phyloP scores from a whole-genome alignment of 2,797 vertebrate genomes.

The Anisognathus igniventris region DNA sequence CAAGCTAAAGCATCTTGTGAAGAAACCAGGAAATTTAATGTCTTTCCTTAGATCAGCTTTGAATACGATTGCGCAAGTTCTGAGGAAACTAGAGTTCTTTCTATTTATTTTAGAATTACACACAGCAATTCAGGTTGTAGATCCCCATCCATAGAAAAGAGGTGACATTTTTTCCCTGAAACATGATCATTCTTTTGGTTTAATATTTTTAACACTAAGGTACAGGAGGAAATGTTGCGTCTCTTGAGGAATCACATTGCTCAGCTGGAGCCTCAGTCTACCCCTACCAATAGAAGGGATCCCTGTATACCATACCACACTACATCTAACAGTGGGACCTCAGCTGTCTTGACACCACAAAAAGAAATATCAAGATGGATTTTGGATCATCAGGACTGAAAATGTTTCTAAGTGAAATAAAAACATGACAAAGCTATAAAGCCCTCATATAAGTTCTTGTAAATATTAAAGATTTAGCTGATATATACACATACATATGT shows the following conservation, averaged over 20 bases:
- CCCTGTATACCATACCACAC: no score
- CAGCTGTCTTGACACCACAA: neutral
- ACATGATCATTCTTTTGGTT: neutral
- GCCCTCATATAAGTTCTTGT: neutral
- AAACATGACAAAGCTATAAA: neutral
- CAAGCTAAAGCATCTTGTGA: neutral
- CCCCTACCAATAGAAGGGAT: neutral
- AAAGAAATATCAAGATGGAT: neutral
- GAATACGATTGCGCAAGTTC: neutral
- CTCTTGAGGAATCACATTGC: neutral
- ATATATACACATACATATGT: neutral
- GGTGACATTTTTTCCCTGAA: neutral
- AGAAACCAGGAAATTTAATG: neutral
- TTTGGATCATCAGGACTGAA: neutral
- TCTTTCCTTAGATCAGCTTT: neutral
- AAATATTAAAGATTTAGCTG: neutral
- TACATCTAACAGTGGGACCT: neutral
- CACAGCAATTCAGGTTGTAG: neutral
- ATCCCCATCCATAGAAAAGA: neutral
- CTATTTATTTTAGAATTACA: neutral
- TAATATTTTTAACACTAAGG: neutral
- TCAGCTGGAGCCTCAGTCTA: neutral
- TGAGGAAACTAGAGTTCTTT: neutral
- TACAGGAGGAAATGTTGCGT: neutral
- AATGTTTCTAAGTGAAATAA: neutral